These are phyloP conservation scores for Leptodactylus fallax DNA, from an alignment of 2,797 vertebrate genomes.

Conservation along the genomic window DNA sequence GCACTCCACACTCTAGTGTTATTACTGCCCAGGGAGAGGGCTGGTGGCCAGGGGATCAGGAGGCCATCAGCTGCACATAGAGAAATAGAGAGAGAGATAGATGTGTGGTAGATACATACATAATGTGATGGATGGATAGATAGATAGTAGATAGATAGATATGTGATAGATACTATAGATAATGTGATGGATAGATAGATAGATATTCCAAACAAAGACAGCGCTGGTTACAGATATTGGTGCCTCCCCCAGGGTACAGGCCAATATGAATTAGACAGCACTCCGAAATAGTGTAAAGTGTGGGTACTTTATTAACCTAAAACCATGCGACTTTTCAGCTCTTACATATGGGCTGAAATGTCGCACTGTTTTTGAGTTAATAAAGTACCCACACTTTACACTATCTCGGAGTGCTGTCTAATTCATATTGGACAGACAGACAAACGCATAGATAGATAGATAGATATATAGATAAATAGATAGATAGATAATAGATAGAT, in stretches of 20 bases:
- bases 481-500: neutral
- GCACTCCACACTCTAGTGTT: constrained; percentile 42
- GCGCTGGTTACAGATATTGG: too few species aligned
- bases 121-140: neutral
- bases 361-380: too few species aligned
- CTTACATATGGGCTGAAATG: too few species aligned
- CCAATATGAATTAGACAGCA: too few species aligned
- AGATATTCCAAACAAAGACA: neutral
- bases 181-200: neutral
- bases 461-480: neutral
- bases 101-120: neutral
- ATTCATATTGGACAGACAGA: neutral
- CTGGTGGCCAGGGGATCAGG: neutral
- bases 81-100: neutral
- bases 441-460: neutral
- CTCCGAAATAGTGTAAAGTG: too few species aligned
- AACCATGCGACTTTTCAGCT: too few species aligned
- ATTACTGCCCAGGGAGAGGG: constrained; percentile 3
- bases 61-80: neutral
- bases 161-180: neutral
- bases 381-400: too few species aligned
- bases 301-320: too few species aligned
- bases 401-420: too few species aligned
- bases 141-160: neutral
- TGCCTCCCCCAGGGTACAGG: too few species aligned